Evolutionary conservation across 2,797 vertebrate genomes (phyloP).

Genomic region (Phoxinus dragarum): DNA sequence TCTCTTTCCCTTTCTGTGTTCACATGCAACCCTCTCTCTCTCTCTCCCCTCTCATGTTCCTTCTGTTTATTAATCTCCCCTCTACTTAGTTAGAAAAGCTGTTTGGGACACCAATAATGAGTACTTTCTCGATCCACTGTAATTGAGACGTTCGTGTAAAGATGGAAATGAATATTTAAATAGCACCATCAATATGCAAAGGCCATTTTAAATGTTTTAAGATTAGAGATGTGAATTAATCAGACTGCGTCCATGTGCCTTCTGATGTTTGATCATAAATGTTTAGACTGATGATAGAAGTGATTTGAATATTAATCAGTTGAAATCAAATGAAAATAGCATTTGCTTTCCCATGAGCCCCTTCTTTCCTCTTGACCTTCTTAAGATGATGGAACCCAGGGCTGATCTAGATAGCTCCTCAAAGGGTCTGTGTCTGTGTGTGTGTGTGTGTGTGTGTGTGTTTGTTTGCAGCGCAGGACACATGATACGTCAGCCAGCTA

Average conservation of each 20-base stretch:
- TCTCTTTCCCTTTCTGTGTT: neutral
- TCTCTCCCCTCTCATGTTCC: constrained; percentile 23
- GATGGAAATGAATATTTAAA: constrained; percentile 71
- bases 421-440: constrained; percentile 7
- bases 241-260: constrained; percentile 64
- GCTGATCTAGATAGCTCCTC: constrained; percentile 22
- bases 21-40: neutral
- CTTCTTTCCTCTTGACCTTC: constrained; percentile 55
- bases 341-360: constrained; percentile 61
- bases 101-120: constrained; percentile 55
- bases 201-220: constrained; percentile 72
- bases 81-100: constrained; percentile 30
- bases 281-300: constrained; percentile 67
- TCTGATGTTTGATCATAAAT: constrained; percentile 65
- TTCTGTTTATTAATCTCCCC: constrained; percentile 45
- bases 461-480: constrained; percentile 59
- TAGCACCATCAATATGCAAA: constrained; percentile 67
- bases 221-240: constrained; percentile 74
- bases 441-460: constrained; percentile 2
- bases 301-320: constrained; percentile 66
- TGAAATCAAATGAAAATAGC: constrained; percentile 54
- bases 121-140: constrained; percentile 62
- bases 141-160: constrained; percentile 70
- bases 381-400: constrained; percentile 40
- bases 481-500: constrained; percentile 59